Evolutionary conservation across 2,797 vertebrate genomes (phyloP).

Genomic region (Pygocentrus nattereri): DNA sequence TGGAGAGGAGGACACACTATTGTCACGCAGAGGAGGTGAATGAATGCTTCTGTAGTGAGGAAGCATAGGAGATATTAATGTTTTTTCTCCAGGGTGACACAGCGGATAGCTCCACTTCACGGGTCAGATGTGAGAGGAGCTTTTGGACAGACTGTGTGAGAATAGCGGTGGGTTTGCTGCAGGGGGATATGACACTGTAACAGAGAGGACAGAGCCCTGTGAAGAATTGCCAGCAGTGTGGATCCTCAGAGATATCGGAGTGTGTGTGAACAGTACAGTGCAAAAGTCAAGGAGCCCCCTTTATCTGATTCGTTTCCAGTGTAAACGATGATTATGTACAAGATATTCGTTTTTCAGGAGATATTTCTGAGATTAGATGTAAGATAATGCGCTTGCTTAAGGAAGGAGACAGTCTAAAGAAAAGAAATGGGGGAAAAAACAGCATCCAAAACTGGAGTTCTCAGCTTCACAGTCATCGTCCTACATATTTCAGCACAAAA

Average conservation of each 20-base stretch:
- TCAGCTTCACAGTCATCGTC: too few relatives aligned
- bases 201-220: slow-evolving; percentile 31
- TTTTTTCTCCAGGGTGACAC: not conserved
- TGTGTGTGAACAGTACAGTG: not conserved
- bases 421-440: too few relatives aligned
- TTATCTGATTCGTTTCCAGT: too few relatives aligned
- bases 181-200: slow-evolving; percentile 17
- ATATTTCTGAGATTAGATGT: too few relatives aligned
- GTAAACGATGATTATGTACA: too few relatives aligned
- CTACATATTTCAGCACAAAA: too few relatives aligned
- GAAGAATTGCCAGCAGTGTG: slow-evolving; percentile 32
- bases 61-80: slow-evolving; percentile 1
- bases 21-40: not conserved
- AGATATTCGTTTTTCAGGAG: too few relatives aligned
- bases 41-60: not conserved
- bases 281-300: too few relatives aligned
- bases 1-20: not conserved
- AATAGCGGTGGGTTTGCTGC: slow-evolving; percentile 22
- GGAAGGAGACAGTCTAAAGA: too few relatives aligned
- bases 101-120: not conserved
- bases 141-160: slow-evolving; percentile 13
- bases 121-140: slow-evolving; percentile 12
- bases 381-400: too few relatives aligned
- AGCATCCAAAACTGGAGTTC: too few relatives aligned
- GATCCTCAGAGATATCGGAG: not conserved